Evolutionary conservation across 2,888 invertebrate genomes (phyloP).

Genomic region (Geotrupes spiniger): DNA sequence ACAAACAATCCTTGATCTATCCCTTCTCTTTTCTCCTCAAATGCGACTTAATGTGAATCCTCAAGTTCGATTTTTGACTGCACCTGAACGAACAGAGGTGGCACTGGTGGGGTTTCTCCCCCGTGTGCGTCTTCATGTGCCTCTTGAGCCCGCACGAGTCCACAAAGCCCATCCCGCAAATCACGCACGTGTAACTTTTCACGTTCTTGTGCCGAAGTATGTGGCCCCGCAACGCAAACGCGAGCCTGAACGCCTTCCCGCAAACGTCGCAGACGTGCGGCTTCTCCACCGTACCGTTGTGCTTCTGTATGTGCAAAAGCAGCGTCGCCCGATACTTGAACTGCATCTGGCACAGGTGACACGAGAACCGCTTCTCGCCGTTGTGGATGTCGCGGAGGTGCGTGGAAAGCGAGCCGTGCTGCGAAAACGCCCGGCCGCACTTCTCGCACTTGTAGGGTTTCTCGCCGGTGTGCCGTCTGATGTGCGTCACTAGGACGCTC

Average conservation of each 20-base stretch:
- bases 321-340: neutral
- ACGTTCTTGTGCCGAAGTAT: neutral
- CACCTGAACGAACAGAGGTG: constrained; percentile 1
- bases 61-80: constrained; percentile 1
- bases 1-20: no score
- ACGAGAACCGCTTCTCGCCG: neutral
- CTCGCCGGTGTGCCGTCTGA: neutral
- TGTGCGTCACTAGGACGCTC: neutral
- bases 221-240: neutral
- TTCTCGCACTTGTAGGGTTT: constrained; percentile 4
- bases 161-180: neutral
- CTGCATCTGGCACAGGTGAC: neutral
- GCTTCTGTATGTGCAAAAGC: constrained; percentile 1
- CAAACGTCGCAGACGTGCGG: neutral
- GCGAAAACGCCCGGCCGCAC: neutral
- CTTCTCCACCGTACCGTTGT: neutral
- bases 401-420: neutral
- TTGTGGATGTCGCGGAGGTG: neutral
- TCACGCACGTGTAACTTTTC: neutral
- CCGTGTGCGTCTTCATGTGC: constrained; percentile 1
- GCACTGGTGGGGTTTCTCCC: constrained; percentile 1
- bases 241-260: neutral
- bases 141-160: neutral
- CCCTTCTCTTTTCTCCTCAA: no score
- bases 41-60: constrained; percentile 3